Evolutionary conservation across 2,888 invertebrate species (phyloP).

Genomic region (Scaeva pyrastri): DNA sequence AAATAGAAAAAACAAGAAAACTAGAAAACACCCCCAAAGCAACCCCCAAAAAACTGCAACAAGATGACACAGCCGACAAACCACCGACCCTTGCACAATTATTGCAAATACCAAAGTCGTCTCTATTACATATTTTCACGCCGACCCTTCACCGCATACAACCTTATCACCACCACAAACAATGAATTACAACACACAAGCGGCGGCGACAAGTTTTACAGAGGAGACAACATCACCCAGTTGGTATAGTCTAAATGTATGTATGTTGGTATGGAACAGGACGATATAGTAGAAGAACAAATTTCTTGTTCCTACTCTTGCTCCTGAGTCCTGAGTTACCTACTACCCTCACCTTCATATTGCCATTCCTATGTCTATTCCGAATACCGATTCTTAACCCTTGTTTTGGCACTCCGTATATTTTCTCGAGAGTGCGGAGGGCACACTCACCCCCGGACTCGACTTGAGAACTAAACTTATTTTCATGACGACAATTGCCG

Average conservation of each 20-base stretch:
- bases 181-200: conserved; percentile 66
- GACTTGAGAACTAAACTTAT: conserved; percentile 16
- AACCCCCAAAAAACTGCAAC: conserved; percentile 19
- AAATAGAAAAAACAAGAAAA: neutral
- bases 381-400: conserved; percentile 59
- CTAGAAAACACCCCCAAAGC: neutral
- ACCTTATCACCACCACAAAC: conserved; percentile 68
- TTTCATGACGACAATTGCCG: conserved; percentile 60
- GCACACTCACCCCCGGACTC: conserved; percentile 7
- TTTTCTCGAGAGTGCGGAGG: conserved; percentile 23
- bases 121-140: conserved; percentile 64
- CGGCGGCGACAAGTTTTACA: conserved; percentile 7
- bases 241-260: no score
- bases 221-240: neutral
- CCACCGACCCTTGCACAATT: conserved; percentile 71
- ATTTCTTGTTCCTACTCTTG: conserved; percentile 27
- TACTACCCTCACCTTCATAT: no score
- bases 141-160: conserved; percentile 69
- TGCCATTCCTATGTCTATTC: no score
- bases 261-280: conserved; percentile 11
- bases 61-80: conserved; percentile 59
- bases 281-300: conserved; percentile 20
- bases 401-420: conserved; percentile 69
- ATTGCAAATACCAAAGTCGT: conserved; percentile 70
- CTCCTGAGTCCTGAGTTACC: neutral